Evolutionary conservation across 2,113 vertebrate species (phyloP), one percentile per base, ranked within the genome.

Genomic region (Gymnorhina tibicen): DNA sequence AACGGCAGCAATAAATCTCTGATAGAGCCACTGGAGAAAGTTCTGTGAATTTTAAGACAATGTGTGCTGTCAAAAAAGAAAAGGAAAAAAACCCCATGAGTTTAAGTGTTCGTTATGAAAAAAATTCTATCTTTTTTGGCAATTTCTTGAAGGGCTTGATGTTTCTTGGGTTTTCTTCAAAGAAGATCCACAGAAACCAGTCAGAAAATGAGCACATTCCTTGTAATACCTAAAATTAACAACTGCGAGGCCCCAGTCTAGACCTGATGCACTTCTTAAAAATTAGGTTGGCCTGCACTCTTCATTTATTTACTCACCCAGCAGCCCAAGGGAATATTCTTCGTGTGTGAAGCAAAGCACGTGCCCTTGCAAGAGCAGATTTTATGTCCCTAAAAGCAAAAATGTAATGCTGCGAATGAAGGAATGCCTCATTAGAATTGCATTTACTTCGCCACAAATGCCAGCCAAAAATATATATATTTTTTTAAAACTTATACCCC

Each of bases 141-240:
- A 60, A 22, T 88, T 95, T 94, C 35, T 70, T 64, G 56, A 68
- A 84, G 16, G 10, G 52, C 50, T 70, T 83, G 37, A 41, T 49
- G 53, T 44, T 90, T 91, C 75, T 84, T 88, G 96, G 91, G 52
- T 42, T 90, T 91, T 84, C 91, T 88, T 95, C 90, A 93, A 95
- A 93, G 77, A 69, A 76, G 55, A 76, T 58, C 41, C 58, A 37
- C 53, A 95, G 59, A 85, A 91, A 86, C 19, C 37, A 80, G 58
- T 67, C 44, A 78, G 90, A 96, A 95, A 96, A 93, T 53, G 24
- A 86, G 12, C 10, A 7, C 72, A 41, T 68, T 93, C 62, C 56
- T 64, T 82, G 16, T 47, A 85, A 88, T 64, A 63, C n/a, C 35
- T 70, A 42, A 96, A 94, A 88, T 74, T 79, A 96, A 86, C 52